Evolutionary conservation across 2,113 vertebrate genomes (phyloP), one percentile per base, ranked within the genome.

Genomic region (Apodemus sylvaticus): DNA sequence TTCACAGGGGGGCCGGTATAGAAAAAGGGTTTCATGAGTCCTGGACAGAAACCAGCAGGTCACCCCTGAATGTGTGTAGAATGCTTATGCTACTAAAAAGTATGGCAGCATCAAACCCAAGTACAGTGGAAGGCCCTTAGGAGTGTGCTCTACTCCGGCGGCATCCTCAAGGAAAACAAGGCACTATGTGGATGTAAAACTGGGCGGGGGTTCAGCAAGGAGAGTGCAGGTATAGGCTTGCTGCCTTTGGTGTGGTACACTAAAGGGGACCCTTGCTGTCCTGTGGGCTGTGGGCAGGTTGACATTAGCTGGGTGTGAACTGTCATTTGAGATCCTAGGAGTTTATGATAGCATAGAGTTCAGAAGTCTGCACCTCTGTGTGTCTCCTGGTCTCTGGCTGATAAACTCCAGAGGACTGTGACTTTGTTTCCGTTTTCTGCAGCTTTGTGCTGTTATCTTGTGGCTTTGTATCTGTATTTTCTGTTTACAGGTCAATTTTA

Each of bases 401-500:
- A 86, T 79, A 60, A 92, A 94, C 60, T 94, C 94, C 78, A 53
- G 96, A 13, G 58, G 91, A 36, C 86, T 48, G 89, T 91, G 89
- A 86, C 93, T 95, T 90, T 82, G 34, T 94, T 95, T 93, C 83
- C 76, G 48, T 88, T 55, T 94, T 96, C 74, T 96, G 93, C 55
- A 66, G 76, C 92, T 92, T 82, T 94, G 96, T 96, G 96, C 94
- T 86, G 83, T 96, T 97, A 95, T 70, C 90, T 77, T 95, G 86
- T 96, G 89, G 83, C 58, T 94, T 96, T 87, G 70, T 91, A 83
- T 74, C 90, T 82, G 0, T 76, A 91, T 85, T 91, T 97, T 97
- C 94, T 97, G 86, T 97, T 95, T 98, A 91, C 87, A 53, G 92
- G 29, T 98, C 98, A 85, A 64, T 12, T 98, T 98, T 95, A 96